Percentiles rank a stretch among this genome's conserved stretches.
phyloP scores from a whole-genome alignment of 1,140 invertebrate genomes.

The Tetraneura akinire region DNA sequence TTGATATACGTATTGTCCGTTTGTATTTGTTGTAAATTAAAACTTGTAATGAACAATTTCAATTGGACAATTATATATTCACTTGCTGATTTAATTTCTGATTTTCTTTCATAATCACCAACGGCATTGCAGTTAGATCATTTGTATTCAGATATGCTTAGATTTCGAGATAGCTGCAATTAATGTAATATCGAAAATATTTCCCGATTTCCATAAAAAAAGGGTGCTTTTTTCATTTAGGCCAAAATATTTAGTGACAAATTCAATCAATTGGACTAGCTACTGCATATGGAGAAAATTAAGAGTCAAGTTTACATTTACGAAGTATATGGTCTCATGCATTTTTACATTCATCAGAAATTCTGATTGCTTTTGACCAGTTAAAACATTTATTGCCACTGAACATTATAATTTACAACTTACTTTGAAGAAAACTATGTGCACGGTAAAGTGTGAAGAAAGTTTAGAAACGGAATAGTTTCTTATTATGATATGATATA shows the following conservation, averaged over 20 bases:
- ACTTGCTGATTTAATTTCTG: too few relatives aligned
- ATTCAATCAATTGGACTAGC: not conserved
- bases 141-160: too few relatives aligned
- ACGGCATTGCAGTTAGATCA: too few relatives aligned
- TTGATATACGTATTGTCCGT: too few relatives aligned
- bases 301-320: not conserved
- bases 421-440: not conserved
- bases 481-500: too few relatives aligned
- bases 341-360: not conserved
- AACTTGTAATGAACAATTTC: too few relatives aligned
- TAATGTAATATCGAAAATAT: not conserved
- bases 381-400: not conserved
- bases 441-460: not conserved
- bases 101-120: too few relatives aligned
- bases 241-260: not conserved
- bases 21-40: too few relatives aligned
- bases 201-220: not conserved
- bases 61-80: too few relatives aligned
- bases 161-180: not conserved
- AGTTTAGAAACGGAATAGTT: not conserved
- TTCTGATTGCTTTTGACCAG: not conserved
- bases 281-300: not conserved
- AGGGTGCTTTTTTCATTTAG: not conserved
- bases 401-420: not conserved
- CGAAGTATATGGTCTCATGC: not conserved